These are phyloP conservation scores for Oryctolagus cuniculus DNA, from an alignment of 2,113 vertebrate species.

Conservation along the genomic window DNA sequence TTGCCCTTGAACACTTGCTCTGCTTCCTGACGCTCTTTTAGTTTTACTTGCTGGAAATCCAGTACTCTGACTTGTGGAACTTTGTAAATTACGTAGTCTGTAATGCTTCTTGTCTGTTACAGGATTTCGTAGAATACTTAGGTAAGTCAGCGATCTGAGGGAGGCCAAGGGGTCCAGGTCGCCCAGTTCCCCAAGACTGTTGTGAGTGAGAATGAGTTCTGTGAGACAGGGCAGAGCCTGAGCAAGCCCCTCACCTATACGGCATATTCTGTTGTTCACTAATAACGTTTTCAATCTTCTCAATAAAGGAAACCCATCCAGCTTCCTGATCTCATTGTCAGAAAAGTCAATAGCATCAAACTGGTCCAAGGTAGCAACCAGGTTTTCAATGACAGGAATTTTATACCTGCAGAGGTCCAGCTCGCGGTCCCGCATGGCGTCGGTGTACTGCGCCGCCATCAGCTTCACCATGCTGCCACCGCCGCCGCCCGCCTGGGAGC, in stretches of 20 bases:
- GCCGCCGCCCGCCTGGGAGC: too few relatives aligned
- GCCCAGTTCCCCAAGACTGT: slow-evolving; percentile 97
- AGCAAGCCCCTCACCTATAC: slow-evolving; percentile 96
- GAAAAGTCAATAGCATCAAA: slow-evolving; percentile 98
- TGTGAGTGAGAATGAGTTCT: slow-evolving; percentile 97
- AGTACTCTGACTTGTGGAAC: slow-evolving; percentile 97
- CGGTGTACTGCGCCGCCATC: too few relatives aligned
- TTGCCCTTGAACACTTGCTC: slow-evolving; percentile 99
- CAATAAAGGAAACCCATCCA: slow-evolving; percentile 96
- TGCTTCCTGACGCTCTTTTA: slow-evolving; percentile 99
- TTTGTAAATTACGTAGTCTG: slow-evolving; percentile 96
- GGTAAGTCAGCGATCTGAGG: slow-evolving; percentile 93
- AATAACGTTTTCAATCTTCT: slow-evolving; percentile 95
- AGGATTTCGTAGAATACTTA: slow-evolving; percentile 97
- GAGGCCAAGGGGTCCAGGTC: slow-evolving; percentile 95
- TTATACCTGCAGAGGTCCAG: slow-evolving; percentile 89
- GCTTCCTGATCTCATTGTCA: slow-evolving; percentile 96
- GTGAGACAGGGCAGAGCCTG: slow-evolving; percentile 92
- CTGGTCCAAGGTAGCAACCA: slow-evolving; percentile 97
- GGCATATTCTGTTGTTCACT: slow-evolving; percentile 98
- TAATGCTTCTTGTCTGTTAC: slow-evolving; percentile 99
- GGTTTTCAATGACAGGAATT: slow-evolving; percentile 98
- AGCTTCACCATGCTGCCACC: too few relatives aligned
- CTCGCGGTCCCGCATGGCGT: too few relatives aligned
- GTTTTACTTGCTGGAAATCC: slow-evolving; percentile 98